phyloP scores from a whole-genome alignment of 2,888 invertebrate genomes.

The Brachypalpus laphriformis region DNA sequence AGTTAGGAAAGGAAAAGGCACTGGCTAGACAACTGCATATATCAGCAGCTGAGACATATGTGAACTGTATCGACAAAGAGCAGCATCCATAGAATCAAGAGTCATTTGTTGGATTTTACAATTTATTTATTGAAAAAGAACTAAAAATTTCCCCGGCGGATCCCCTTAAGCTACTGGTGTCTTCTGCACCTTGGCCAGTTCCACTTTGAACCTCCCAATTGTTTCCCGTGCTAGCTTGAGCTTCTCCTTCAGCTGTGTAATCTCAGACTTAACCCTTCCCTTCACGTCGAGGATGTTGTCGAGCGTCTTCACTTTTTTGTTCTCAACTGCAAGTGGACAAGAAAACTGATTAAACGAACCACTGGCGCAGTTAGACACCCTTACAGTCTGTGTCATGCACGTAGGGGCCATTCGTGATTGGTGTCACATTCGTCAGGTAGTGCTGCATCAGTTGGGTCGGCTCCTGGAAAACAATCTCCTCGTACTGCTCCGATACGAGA shows the following conservation, averaged over 20 bases:
- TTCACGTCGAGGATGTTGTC: conserved; percentile 91
- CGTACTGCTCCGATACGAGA: conserved; percentile 96
- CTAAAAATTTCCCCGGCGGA: too few species aligned
- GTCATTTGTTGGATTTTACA: too few species aligned
- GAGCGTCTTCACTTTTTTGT: conserved; percentile 91
- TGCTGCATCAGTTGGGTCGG: conserved; percentile 96
- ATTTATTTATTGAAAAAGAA: background rate
- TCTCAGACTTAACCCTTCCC: conserved; percentile 91
- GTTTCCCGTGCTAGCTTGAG: conserved; percentile 93
- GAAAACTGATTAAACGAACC: background rate
- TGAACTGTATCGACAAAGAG: too few species aligned
- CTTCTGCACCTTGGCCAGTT: conserved; percentile 84
- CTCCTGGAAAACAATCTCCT: conserved; percentile 97
- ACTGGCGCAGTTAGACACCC: conserved; percentile 77
- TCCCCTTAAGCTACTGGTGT: conserved; percentile 52
- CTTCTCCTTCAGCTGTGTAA: conserved; percentile 92
- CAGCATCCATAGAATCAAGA: too few species aligned
- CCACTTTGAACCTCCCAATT: conserved; percentile 91
- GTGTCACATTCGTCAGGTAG: conserved; percentile 90
- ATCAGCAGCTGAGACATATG: too few species aligned
- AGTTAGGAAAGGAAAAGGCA: too few species aligned
- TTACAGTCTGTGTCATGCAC: conserved; percentile 95
- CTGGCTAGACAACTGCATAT: too few species aligned
- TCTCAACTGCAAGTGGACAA: conserved; percentile 89
- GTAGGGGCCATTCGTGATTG: conserved; percentile 89